A percentile compares a stretch with the other conserved stretches of the same genome.
phyloP scores from a whole-genome alignment of 1,140 invertebrate genomes.

The Linepithema humile region DNA sequence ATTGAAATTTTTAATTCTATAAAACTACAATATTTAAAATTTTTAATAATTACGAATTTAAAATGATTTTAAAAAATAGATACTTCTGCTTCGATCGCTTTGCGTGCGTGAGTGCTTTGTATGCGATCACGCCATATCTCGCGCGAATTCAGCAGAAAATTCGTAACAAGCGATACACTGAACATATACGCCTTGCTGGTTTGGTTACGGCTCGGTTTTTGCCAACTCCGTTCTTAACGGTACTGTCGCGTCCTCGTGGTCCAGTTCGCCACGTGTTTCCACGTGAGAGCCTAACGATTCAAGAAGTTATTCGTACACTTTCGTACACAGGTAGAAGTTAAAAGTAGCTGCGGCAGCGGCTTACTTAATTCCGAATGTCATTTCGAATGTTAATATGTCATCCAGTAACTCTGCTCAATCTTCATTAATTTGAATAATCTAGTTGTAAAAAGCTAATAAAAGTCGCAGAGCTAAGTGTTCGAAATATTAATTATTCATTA shows the following conservation, averaged over 20 bases:
- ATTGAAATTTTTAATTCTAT: slow-evolving; percentile 11
- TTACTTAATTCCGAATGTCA: too few relatives aligned
- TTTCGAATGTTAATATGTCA: background rate
- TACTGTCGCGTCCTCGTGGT: slow-evolving; percentile 72
- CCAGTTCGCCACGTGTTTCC: slow-evolving; percentile 74
- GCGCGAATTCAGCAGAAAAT: slow-evolving; percentile 57
- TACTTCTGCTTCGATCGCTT: background rate
- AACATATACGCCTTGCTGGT: slow-evolving; percentile 53
- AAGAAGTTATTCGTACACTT: slow-evolving; percentile 61
- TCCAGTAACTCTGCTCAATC: background rate
- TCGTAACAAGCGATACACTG: slow-evolving; percentile 50
- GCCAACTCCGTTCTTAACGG: slow-evolving; percentile 71
- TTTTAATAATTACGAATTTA: background rate
- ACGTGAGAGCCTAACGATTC: slow-evolving; percentile 48
- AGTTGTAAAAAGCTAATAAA: too few relatives aligned
- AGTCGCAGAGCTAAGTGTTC: too few relatives aligned
- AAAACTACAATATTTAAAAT: background rate
- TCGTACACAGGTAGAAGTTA: slow-evolving; percentile 20
- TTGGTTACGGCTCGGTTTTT: slow-evolving; percentile 72
- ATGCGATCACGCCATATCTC: background rate
- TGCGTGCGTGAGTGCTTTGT: background rate
- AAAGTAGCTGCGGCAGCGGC: slow-evolving; percentile 39
- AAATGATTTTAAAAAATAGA: background rate
- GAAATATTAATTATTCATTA: too few relatives aligned
- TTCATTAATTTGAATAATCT: too few relatives aligned